Base-by-base conservation (phyloP, 1,140 invertebrate genomes). In the Antheraea pernyi region DNA sequence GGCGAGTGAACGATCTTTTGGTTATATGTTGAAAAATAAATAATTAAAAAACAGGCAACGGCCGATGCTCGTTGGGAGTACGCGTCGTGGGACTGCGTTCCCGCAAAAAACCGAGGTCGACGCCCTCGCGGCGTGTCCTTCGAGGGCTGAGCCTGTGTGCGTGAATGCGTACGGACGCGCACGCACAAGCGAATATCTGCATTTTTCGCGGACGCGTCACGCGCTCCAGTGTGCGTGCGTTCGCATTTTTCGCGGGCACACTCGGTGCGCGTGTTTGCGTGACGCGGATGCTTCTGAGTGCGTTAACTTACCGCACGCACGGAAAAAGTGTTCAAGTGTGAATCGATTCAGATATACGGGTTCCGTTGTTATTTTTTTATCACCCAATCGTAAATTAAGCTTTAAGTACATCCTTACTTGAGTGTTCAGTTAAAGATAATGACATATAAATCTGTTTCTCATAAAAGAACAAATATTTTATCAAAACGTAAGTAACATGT, bases 21-120 rank as follows among this genome's bases (percentile, higher is more conserved):
- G 78, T 73, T 71, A 46, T n/a, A 59, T 37, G n/a, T 59, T 46
- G 7, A 39, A 59, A 18, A 59, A 36, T 7, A 59, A 59, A 59
- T 75, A 74, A 76, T 74, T 79, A 82, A 78, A 84, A 84, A 80
- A 80, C 74, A 76, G 76, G 65, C 80, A 86, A 79, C 80, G 85
- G 83, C 87, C 89, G 89, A 90, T 89, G 86, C 81, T 79, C 86
- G 82, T 70, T 71, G 84, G 76, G 71, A 75, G 74, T 77, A 86
- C 7, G 80, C 87, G 77, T 78, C 79, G 84, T 84, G 85, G 83
- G 84, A 74, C 77, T 79, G 16, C 82, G 80, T 80, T 72, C 80
- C 83, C 83, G 88, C 85, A 90, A 91, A 91, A 91, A 91, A 88
- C 82, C 68, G 78, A 82, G 89, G 89, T 90, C 82, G 82, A 83